Evolutionary conservation across 2,797 vertebrate genomes (phyloP).

Genomic region (Tarsius wallacei): DNA sequence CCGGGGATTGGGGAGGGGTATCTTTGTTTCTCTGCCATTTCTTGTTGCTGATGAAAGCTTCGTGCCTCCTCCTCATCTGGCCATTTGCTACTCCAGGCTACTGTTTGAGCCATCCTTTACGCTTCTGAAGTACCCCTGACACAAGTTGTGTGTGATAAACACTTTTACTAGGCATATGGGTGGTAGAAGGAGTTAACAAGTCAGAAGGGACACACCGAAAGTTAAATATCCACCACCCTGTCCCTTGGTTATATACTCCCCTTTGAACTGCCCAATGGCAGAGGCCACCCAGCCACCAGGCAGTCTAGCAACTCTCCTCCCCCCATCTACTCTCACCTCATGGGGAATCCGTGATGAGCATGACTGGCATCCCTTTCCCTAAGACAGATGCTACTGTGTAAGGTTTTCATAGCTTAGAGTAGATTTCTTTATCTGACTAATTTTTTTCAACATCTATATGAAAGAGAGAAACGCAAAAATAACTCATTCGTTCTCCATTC

Average conservation of each 20-base stretch:
- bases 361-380: background rate
- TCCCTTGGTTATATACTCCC: background rate
- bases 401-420: conserved; percentile 11
- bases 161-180: background rate
- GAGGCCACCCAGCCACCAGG: background rate
- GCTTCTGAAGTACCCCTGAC: background rate
- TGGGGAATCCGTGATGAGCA: background rate
- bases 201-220: background rate
- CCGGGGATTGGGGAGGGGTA: background rate
- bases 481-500: conserved; percentile 5
- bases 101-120: background rate
- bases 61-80: conserved; percentile 8
- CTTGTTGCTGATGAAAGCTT: conserved; percentile 54
- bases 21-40: conserved; percentile 34
- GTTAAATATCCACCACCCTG: background rate
- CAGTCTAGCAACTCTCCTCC: background rate
- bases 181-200: background rate
- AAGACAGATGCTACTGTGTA: background rate
- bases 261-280: background rate
- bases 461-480: conserved; percentile 53
- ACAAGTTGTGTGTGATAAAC: background rate
- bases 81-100: conserved; percentile 11
- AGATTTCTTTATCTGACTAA: conserved; percentile 64
- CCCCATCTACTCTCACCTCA: background rate
- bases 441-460: conserved; percentile 51